Base-by-base conservation (phyloP, 2,113 vertebrate species). In the Myrmecophaga tridactyla region DNA sequence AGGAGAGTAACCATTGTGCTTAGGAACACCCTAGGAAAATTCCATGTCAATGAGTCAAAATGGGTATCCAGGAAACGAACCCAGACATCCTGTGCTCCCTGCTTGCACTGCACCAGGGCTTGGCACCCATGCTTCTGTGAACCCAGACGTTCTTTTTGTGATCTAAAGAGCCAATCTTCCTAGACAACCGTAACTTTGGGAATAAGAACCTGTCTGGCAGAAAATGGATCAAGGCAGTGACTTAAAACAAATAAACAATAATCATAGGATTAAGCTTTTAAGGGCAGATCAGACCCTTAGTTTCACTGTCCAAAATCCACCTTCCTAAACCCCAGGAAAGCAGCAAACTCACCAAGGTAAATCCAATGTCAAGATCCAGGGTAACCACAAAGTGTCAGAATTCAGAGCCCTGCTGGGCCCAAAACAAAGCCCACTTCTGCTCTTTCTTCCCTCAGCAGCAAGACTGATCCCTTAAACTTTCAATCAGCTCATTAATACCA, bases 181-280 rank as follows among this genome's bases (percentile, higher is more conserved):
- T 70, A 36, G 36, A n/a, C 90, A 31, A 82, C 23, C 46, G 29
- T 7, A 46, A 27, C 17, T 18, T 21, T 39, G 67, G 62, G 58
- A 89, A 62, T 84, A 89, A 83, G 48, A 94, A 39, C 4, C 7
- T 56, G n/a, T 29, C 80, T 83, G 72, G 60, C 41, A 89, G 51
- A 80, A 34, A 7, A 25, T 2, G 14, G n/a, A 70, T 53, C 11
- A 78, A 92, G 46, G 31, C 14, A 91, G 14, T 73, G 17, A 56
- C 41, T 95, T 86, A 70, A 89, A 96, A 75, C 65, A 94, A 83
- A 81, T n/a, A 93, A 87, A 80, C 1, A 87, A 65, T 48, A 77
- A 83, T 76, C 78, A 87, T 1, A 89, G 48, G 63, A 72, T 94
- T 77, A 96, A 85, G 41, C 81, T 86, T 85, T 90, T 67, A 91